phyloP scores from a whole-genome alignment of 2,797 vertebrate genomes.

The Echiichthys vipera region DNA sequence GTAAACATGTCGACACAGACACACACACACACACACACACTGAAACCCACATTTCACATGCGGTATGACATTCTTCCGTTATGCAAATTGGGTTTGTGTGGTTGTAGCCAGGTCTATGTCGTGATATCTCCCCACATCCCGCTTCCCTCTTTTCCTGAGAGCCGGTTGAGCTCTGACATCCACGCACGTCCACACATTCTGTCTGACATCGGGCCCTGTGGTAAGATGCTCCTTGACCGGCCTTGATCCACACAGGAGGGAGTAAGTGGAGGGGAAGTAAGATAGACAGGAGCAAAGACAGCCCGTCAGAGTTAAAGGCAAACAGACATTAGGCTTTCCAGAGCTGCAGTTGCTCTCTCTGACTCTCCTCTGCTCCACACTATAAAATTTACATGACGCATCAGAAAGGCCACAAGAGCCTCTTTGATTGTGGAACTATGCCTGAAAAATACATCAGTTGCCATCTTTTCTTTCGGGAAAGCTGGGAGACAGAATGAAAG shows the following conservation, averaged over 20 bases:
- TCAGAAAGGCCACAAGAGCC: slow-evolving; percentile 87
- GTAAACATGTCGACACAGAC: slow-evolving; percentile 45
- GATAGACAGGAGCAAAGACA: slow-evolving; percentile 84
- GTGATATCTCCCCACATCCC: slow-evolving; percentile 35
- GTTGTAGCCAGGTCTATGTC: slow-evolving; percentile 44
- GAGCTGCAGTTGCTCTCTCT: slow-evolving; percentile 72
- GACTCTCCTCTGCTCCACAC: slow-evolving; percentile 69
- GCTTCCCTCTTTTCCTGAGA: slow-evolving; percentile 27
- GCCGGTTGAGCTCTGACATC: slow-evolving; percentile 61
- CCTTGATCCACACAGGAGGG: slow-evolving; percentile 82
- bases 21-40: slow-evolving; percentile 23
- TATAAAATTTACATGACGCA: slow-evolving; percentile 87
- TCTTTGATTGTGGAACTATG: slow-evolving; percentile 86
- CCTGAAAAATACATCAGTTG: slow-evolving; percentile 88
- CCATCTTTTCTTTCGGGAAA: slow-evolving; percentile 73
- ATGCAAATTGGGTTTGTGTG: slow-evolving; percentile 49
- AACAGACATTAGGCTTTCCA: slow-evolving; percentile 83
- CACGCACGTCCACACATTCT: slow-evolving; percentile 62
- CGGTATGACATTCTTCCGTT: slow-evolving; percentile 34
- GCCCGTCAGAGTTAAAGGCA: slow-evolving; percentile 85
- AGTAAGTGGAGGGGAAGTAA: slow-evolving; percentile 83
- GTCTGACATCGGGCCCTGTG: slow-evolving; percentile 74
- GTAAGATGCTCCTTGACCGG: slow-evolving; percentile 78
- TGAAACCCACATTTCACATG: slow-evolving; percentile 39
- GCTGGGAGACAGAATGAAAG: slow-evolving; percentile 73